Evolutionary conservation across 2,113 vertebrate species (phyloP).

Genomic region (Leptocoma aspasia): DNA sequence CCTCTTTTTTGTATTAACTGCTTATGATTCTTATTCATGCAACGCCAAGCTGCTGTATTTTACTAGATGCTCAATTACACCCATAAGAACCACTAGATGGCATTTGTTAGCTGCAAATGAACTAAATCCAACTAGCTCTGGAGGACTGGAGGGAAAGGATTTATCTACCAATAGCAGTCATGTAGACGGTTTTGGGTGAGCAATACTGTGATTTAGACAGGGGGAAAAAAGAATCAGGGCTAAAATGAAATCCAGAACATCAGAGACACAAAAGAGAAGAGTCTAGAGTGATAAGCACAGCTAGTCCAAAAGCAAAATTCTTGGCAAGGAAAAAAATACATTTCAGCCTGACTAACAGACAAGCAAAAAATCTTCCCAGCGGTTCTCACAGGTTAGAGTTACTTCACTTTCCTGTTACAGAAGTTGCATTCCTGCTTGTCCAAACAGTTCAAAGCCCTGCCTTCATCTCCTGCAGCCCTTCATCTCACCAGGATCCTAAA

Average conservation of each 20-base stretch:
- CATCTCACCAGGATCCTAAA: neutral
- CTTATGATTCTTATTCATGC: neutral
- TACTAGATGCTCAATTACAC: neutral
- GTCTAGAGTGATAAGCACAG: neutral
- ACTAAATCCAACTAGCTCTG: neutral
- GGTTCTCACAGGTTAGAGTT: neutral
- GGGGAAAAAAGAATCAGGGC: neutral
- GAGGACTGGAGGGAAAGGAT: neutral
- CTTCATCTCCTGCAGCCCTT: neutral
- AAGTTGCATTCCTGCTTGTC: neutral
- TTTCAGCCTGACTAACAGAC: neutral
- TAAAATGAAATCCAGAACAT: neutral
- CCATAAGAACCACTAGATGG: constrained; percentile 50
- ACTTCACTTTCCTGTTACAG: neutral
- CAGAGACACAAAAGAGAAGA: neutral
- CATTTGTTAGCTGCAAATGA: constrained; percentile 15
- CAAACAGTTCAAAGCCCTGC: neutral
- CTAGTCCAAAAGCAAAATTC: neutral
- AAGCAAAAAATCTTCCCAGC: neutral
- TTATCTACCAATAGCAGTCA: neutral
- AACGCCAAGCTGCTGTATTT: fast-evolving
- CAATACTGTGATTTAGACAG: neutral
- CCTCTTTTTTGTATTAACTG: neutral
- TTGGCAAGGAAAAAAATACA: neutral
- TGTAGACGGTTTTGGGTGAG: neutral